Percentiles rank a stretch among this genome's conserved stretches.
phyloP scores from a whole-genome alignment of 2,113 vertebrate species.

The Paralichthys olivaceus region DNA sequence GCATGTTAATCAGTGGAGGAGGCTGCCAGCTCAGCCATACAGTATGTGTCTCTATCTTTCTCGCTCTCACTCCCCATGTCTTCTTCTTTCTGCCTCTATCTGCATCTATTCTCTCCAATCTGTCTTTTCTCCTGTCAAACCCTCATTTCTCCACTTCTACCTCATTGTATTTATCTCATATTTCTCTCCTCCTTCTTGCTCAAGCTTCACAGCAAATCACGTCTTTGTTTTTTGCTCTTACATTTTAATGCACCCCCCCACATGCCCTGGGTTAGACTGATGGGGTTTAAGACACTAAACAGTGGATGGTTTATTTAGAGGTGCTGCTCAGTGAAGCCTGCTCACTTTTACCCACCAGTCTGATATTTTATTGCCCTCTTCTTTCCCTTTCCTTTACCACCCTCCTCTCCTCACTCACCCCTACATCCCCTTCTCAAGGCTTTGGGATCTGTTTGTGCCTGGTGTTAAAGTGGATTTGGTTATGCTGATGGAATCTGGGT shows the following conservation, averaged over 20 bases:
- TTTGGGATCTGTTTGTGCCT: constrained; percentile 44
- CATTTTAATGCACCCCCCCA: constrained; percentile 35
- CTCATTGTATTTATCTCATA: constrained; percentile 52
- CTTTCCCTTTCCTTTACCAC: not conserved
- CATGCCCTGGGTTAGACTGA: constrained; percentile 1
- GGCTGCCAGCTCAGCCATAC: constrained; percentile 66
- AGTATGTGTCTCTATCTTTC: constrained; percentile 57
- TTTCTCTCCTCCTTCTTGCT: constrained; percentile 44
- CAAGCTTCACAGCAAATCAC: constrained; percentile 52
- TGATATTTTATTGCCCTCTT: constrained; percentile 53
- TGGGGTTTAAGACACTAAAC: constrained; percentile 54
- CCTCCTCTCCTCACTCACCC: not conserved
- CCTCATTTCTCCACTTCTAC: constrained; percentile 9
- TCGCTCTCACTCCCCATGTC: constrained; percentile 38
- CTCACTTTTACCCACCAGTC: constrained; percentile 29
- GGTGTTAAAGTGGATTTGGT: constrained; percentile 57
- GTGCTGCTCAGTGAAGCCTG: constrained; percentile 11
- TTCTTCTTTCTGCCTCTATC: constrained; percentile 41
- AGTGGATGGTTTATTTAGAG: constrained; percentile 59
- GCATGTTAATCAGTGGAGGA: constrained; percentile 80
- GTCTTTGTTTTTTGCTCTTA: constrained; percentile 21
- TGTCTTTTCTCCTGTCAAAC: constrained; percentile 48
- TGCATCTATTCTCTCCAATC: constrained; percentile 50
- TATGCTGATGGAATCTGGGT: constrained; percentile 45
- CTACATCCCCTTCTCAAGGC: constrained; percentile 3